Evolutionary conservation across 2,888 invertebrate genomes (phyloP), one percentile per base, ranked within the genome.

Genomic region (Aspidiotus destructor): DNA sequence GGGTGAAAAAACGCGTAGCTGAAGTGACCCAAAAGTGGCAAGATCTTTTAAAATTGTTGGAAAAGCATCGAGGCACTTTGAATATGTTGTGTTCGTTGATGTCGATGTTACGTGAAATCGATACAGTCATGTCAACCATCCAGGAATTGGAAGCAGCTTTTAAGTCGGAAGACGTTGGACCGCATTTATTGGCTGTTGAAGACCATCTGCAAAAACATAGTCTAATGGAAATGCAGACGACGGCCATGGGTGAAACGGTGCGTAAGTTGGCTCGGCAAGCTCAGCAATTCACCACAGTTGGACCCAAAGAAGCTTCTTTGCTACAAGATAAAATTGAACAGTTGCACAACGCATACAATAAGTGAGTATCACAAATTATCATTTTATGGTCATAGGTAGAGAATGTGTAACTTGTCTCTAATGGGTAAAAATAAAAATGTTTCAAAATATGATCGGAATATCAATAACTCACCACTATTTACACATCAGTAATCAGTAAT

Each of bases 141-240:
- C 82, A 85, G 60, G 71, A 71, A 65, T 53, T 70, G 1, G 68
- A 69, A 69, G 70, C n/a, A 7, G 70, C 70, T 11, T 70, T 71
- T 11, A 84, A 85, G 71, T 91, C 92, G 0, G 88, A 74, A 71
- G 96, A 96, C 76, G 89, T 90, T 6, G 97, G 96, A 0, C 89
- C 93, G 0, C 98, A 99, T 80, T 80, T 98, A 63, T 81, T 94
- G 71, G 97, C 92, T 52, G 96, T 95, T 9, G 97, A 98, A 77
- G 95, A 98, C 72, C 80, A 96, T 55, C 80, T 98, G 68, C 96
- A 97, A 74, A 93, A 94, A 71, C 96, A 98, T 78, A 89, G 89
- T 15, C 80, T 99, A 60, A 88, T 92, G 74, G 97, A 98, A 77
- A 79, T 95, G 70, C 92, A 94, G 78, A 87, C 96, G 0, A 89